phyloP scores from a whole-genome alignment of 2,888 invertebrate genomes.

The Polydrusus cervinus region DNA sequence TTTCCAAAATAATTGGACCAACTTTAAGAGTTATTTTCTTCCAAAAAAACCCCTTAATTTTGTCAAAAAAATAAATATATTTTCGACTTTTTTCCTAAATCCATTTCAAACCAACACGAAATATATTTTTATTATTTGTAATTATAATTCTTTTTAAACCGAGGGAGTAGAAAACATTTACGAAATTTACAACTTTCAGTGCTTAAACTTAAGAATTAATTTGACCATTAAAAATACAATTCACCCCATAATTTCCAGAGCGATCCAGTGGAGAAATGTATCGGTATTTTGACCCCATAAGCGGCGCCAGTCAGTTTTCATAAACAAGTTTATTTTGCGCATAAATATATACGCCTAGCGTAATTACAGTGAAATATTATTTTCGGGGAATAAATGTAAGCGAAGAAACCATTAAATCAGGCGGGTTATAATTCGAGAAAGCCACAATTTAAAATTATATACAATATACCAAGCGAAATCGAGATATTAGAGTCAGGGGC shows the following conservation, averaged over 20 bases:
- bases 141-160: conserved; percentile 23
- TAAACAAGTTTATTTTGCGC: conserved; percentile 70
- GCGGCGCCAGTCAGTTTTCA: conserved; percentile 70
- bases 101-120: background rate
- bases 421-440: conserved; percentile 25
- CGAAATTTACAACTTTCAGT: conserved; percentile 28
- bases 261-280: conserved; percentile 63
- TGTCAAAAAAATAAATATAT: too few relatives aligned
- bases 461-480: conserved; percentile 6
- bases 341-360: conserved; percentile 69
- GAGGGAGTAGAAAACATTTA: conserved; percentile 17
- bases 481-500: background rate
- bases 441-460: conserved; percentile 23
- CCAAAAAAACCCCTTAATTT: too few relatives aligned
- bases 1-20: too few relatives aligned
- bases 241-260: conserved; percentile 46
- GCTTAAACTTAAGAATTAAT: conserved; percentile 51
- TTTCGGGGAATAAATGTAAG: conserved; percentile 63
- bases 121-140: conserved; percentile 38
- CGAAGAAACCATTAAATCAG: conserved; percentile 55
- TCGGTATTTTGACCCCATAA: conserved; percentile 70
- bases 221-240: conserved; percentile 51
- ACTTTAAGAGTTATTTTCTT: too few relatives aligned
- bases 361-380: conserved; percentile 71
- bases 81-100: too few relatives aligned